Conservation (phyloP, 2,113 vertebrate species). For the Gobius niger region DNA sequence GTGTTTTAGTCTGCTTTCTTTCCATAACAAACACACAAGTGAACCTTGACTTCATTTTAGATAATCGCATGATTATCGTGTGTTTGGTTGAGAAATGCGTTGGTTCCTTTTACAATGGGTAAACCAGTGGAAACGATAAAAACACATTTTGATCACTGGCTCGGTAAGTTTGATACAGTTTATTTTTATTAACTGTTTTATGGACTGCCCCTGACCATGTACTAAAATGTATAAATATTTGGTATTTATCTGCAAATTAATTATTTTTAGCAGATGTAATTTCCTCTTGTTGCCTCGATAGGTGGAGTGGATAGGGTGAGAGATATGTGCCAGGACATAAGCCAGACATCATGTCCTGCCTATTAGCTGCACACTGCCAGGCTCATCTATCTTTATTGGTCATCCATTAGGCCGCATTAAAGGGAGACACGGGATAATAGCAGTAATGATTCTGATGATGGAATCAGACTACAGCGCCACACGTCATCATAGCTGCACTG, state of each 20-base stretch:
- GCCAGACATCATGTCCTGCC: conserved; percentile 83
- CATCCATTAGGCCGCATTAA: conserved; percentile 82
- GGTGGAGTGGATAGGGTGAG: conserved; percentile 57
- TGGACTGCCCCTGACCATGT: too few species aligned
- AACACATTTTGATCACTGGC: too few species aligned
- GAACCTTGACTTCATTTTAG: too few species aligned
- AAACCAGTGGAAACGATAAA: too few species aligned
- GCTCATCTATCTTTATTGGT: conserved; percentile 85
- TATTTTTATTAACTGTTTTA: too few species aligned
- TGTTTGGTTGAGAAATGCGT: too few species aligned
- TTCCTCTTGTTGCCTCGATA: conserved; percentile 45
- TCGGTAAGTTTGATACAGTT: too few species aligned
- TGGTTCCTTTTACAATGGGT: too few species aligned
- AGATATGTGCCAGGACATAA: conserved; percentile 68
- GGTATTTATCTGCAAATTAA: conserved; percentile 7
- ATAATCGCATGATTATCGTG: too few species aligned
- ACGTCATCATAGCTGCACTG: conserved; percentile 63
- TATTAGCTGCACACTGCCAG: conserved; percentile 80
- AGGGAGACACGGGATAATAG: conserved; percentile 80
- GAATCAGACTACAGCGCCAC: conserved; percentile 71
- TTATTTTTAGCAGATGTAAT: conserved; percentile 32
- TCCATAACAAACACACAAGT: too few species aligned
- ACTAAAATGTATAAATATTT: neutral
- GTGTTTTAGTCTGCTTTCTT: too few species aligned
- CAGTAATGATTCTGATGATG: conserved; percentile 82